Conservation (phyloP, 2,113 vertebrate genomes). For the Ctenomys sociabilis region DNA sequence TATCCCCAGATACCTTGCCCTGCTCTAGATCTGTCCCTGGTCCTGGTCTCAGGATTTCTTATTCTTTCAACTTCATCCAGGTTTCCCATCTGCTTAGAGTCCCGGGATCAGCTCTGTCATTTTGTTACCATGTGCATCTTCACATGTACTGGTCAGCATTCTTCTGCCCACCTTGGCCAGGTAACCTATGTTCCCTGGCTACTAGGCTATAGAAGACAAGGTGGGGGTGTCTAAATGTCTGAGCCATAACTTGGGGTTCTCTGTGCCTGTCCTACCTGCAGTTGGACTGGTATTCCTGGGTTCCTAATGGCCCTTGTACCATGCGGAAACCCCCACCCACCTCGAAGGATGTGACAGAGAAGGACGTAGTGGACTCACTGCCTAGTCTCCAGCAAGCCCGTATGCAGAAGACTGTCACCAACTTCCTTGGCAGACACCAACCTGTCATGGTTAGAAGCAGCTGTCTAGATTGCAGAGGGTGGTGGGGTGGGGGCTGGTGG, state of each 20-base stretch:
- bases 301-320: conserved; percentile 67
- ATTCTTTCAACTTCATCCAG: conserved; percentile 67
- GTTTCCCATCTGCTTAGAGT: conserved; percentile 83
- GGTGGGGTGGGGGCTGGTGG: not conserved
- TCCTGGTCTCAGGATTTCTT: no score
- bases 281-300: conserved; percentile 67
- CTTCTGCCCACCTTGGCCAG: conserved; percentile 37
- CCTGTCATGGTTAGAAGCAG: conserved; percentile 55
- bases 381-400: conserved; percentile 43
- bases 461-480: no score
- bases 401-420: conserved; percentile 1
- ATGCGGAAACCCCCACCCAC: conserved; percentile 83
- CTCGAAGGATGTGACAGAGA: conserved; percentile 86
- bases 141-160: conserved; percentile 31
- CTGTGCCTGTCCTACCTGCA: not conserved
- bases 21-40: not conserved
- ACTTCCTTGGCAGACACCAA: conserved; percentile 47
- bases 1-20: not conserved
- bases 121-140: conserved; percentile 58
- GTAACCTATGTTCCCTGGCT: not conserved
- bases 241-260: not conserved
- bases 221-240: not conserved
- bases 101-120: not conserved
- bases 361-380: conserved; percentile 83
- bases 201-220: not conserved